These are phyloP conservation scores for Tragopan temminckii DNA, from an alignment of 2,797 vertebrate species.

Conservation along the genomic window DNA sequence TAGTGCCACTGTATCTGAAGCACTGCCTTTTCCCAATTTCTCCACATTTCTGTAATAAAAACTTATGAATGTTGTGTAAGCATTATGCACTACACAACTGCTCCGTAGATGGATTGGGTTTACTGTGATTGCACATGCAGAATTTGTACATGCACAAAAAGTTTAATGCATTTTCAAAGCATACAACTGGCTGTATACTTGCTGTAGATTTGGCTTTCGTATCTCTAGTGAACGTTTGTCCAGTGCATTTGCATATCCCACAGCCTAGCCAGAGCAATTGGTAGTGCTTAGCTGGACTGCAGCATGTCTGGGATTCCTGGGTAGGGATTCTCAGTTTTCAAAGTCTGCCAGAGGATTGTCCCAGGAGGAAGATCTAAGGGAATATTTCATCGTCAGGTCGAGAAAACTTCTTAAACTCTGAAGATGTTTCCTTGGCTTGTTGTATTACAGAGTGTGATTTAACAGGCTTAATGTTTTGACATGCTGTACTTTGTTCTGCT, in stretches of 20 bases:
- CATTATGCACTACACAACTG: not conserved
- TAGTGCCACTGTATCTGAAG: not conserved
- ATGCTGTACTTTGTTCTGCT: conserved; percentile 21
- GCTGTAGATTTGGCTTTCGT: not conserved
- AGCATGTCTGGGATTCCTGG: not conserved
- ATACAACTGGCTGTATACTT: not conserved
- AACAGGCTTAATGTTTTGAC: conserved; percentile 30
- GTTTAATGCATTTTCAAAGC: not conserved
- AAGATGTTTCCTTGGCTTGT: not conserved
- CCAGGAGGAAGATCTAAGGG: not conserved
- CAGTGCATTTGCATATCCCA: not conserved
- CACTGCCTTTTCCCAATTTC: not conserved
- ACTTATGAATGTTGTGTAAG: not conserved
- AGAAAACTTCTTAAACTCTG: not conserved
- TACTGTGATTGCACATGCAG: not conserved
- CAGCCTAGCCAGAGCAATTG: not conserved
- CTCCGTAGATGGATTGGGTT: not conserved
- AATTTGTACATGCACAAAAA: not conserved
- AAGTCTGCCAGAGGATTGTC: not conserved
- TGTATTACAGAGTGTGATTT: not conserved
- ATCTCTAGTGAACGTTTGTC: not conserved
- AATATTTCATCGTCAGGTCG: not conserved
- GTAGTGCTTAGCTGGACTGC: conserved; percentile 1
- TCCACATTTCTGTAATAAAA: not conserved
- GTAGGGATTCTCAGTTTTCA: not conserved